A percentile compares a stretch with the other conserved stretches of the same genome.
phyloP scores from a whole-genome alignment of 2,888 invertebrate species.

The Drosophila greeni region DNA sequence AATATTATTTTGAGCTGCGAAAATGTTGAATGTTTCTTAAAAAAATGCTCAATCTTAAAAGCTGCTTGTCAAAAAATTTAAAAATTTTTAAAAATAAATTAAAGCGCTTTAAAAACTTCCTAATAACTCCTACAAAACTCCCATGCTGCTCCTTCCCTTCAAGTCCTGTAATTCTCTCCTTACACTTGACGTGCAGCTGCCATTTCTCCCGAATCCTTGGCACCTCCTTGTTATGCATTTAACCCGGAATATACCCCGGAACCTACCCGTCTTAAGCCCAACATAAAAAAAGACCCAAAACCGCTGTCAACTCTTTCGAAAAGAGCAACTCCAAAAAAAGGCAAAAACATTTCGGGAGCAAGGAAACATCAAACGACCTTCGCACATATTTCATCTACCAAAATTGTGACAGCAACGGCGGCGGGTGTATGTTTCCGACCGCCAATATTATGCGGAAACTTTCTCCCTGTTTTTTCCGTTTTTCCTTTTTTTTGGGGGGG shows the following conservation, averaged over 20 bases:
- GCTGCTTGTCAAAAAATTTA: no score
- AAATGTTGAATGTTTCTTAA: no score
- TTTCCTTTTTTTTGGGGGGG: conserved; percentile 30
- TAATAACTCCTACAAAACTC: not conserved
- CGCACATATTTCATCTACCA: conserved; percentile 50
- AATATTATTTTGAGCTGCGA: not conserved
- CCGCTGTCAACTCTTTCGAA: conserved; percentile 22
- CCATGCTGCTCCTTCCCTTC: no score
- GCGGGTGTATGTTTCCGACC: not conserved
- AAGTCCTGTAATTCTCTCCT: not conserved
- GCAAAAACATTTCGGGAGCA: conserved; percentile 12
- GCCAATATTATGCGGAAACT: conserved; percentile 28
- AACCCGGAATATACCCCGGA: conserved; percentile 16
- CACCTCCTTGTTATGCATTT: conserved; percentile 37
- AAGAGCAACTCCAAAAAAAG: not conserved
- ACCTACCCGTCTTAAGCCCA: conserved; percentile 1
- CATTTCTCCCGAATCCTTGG: conserved; percentile 9
- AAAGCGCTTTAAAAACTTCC: not conserved
- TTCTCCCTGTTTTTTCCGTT: conserved; percentile 10
- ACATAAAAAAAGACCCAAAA: not conserved
- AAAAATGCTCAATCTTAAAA: no score
- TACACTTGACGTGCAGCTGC: not conserved
- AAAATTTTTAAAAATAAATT: not conserved
- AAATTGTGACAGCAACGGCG: conserved; percentile 32
- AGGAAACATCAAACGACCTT: conserved; percentile 53